These are phyloP conservation scores for Andrena cerasifolii DNA, from an alignment of 1,140 invertebrate species.

Conservation along the genomic window DNA sequence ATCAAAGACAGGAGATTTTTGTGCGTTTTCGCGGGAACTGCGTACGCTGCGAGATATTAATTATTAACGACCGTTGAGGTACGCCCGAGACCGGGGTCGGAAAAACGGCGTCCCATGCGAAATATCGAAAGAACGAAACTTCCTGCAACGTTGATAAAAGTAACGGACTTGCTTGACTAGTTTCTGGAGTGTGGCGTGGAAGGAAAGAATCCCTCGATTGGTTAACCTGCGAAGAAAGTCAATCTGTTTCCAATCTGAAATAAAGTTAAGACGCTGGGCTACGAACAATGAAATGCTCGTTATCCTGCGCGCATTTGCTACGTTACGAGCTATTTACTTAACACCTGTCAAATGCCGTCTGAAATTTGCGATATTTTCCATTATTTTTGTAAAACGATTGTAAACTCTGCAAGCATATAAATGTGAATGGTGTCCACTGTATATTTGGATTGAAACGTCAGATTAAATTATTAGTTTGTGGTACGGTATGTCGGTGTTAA, in stretches of 20 bases:
- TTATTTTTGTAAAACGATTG: too few relatives aligned
- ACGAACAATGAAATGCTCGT: background rate
- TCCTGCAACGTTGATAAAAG: conserved; percentile 3
- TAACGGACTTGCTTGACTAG: background rate
- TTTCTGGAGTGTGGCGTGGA: background rate
- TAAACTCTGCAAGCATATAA: too few relatives aligned
- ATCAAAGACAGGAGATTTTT: conserved; percentile 47
- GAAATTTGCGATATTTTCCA: too few relatives aligned
- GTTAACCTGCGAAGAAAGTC: background rate
- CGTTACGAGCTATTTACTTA: background rate
- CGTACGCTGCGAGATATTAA: background rate
- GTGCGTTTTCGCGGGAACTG: background rate
- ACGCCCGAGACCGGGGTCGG: background rate
- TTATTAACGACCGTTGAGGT: background rate
- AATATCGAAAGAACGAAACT: background rate
- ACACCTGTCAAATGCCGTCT: too few relatives aligned
- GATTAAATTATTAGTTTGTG: too few relatives aligned
- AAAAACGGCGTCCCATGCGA: background rate
- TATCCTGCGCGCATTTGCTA: background rate
- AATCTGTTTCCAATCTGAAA: background rate
- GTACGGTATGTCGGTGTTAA: too few relatives aligned
- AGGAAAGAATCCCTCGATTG: background rate
- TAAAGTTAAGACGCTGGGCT: background rate
- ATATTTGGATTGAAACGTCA: too few relatives aligned
- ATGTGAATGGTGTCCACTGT: too few relatives aligned